Percentiles rank a stretch among this genome's conserved stretches.
Conservation (phyloP, 2,888 invertebrate genomes). For the Thalpophila matura region DNA sequence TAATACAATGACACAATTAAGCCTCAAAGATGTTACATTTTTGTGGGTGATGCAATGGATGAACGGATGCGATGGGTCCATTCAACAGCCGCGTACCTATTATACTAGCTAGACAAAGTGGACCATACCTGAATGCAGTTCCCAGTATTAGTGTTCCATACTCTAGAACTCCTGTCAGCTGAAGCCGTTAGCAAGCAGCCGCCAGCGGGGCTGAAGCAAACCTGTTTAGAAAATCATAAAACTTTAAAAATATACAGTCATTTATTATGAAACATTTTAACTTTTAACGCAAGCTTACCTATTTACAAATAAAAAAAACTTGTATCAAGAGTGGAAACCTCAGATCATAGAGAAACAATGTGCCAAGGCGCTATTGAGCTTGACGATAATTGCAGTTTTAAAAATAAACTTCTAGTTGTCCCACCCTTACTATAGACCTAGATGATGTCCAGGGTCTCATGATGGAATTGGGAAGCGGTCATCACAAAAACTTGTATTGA, state of each 20-base stretch:
- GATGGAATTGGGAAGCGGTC: no score
- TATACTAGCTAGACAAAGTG: no score
- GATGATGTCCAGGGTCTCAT: no score
- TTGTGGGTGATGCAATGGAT: conserved; percentile 13
- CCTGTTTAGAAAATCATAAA: conserved; percentile 77
- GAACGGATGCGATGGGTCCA: conserved; percentile 33
- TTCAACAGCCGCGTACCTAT: background rate
- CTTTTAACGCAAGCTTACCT: no score
- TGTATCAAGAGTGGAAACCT: no score
- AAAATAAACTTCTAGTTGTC: no score
- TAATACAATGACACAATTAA: conserved; percentile 9
- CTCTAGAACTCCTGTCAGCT: conserved; percentile 93
- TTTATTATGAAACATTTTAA: background rate
- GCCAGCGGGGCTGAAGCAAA: conserved; percentile 95
- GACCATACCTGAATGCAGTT: conserved; percentile 92
- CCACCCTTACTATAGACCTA: no score
- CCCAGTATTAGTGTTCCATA: conserved; percentile 93
- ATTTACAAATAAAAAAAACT: no score
- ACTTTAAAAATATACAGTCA: background rate
- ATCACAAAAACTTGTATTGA: no score
- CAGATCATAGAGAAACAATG: no score
- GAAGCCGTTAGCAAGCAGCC: conserved; percentile 94
- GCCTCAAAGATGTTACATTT: conserved; percentile 14
- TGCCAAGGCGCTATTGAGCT: no score
- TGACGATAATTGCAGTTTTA: no score